Evolutionary conservation across 2,888 invertebrate genomes (phyloP), one percentile per base, ranked within the genome.

Genomic region (Ormyrus labotus): DNA sequence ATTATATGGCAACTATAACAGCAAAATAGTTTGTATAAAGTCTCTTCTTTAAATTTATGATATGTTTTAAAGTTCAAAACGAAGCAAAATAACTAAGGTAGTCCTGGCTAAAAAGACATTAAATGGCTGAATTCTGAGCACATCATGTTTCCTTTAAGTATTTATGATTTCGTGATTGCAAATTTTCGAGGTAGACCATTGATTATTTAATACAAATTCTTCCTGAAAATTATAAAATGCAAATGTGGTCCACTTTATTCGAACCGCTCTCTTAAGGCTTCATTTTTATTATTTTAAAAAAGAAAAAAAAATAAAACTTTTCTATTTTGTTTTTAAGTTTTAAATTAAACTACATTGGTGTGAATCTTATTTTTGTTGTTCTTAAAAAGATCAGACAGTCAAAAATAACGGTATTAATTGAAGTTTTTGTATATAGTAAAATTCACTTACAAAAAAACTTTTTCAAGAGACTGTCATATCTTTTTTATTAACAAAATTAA

Each of bases 1-100:
- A 76, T 55, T 76, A 80, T 34, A 34, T 80, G 80, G 76, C 76
- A 76, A 57, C 68, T 76, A 63, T 72, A 80, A 80, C 75, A 75
- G 69, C 65, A 74, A 78, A 73, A 80, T 75, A 80, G 60, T 60
- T 65, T 75, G 48, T 75, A 65, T 58, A 60, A 19, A 69, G 47
- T 74, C 51, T 57, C 57, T 61, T 34, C 55, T 51, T 55, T 57
- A 75, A 75, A 8, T 71, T 13, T 13, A 63, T 75, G 80, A 80
- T 80, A 75, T 80, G 80, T 80, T 53, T 74, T 51, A 68, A 78
- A 19, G n/a, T 57, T 51, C 48, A 34, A 76, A 70, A 10, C 48
- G 6, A 64, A 65, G 55, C 73, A 57, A 73, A 73, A 64, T 47
- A 9, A 73, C n/a, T 13, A 51, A 65, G 73, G 48, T 73, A 57